Conservation (phyloP, 2,113 vertebrate genomes). For the Aphyosemion australe region DNA sequence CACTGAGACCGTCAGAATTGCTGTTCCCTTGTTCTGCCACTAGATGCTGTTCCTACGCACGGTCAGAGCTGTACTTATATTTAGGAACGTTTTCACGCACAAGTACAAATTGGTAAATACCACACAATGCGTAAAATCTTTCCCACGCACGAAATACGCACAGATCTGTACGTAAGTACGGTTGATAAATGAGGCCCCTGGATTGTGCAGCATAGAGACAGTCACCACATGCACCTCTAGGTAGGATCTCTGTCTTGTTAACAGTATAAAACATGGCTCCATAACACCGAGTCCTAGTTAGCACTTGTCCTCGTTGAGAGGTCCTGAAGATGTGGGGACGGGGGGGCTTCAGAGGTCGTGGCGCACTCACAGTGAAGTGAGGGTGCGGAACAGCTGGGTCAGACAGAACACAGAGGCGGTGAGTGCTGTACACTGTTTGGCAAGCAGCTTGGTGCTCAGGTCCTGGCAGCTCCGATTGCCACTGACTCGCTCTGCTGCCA, state of each 20-base stretch:
- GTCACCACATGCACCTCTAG: slow-evolving; percentile 50
- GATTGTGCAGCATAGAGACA: slow-evolving; percentile 50
- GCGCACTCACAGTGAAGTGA: slow-evolving; percentile 79
- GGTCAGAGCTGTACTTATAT: no score
- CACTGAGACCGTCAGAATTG: no score
- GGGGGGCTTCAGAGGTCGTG: slow-evolving; percentile 12
- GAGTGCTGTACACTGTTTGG: slow-evolving; percentile 88
- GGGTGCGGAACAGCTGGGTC: slow-evolving; percentile 88
- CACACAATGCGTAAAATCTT: no score
- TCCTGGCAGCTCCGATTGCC: slow-evolving; percentile 82
- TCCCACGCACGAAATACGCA: no score
- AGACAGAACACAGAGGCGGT: slow-evolving; percentile 90
- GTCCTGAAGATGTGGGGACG: not conserved
- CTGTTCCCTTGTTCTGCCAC: no score
- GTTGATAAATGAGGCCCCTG: no score
- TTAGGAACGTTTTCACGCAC: no score
- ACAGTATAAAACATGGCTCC: slow-evolving; percentile 15
- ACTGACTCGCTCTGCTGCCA: slow-evolving; percentile 84
- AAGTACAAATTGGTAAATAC: no score
- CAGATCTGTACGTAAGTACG: no score
- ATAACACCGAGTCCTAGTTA: slow-evolving; percentile 4
- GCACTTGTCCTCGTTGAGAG: not conserved
- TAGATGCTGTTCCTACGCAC: no score
- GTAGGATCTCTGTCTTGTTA: not conserved
- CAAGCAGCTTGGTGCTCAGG: slow-evolving; percentile 84